Base-by-base conservation (phyloP, 2,888 invertebrate species). In the Chaitophorus viminalis region DNA sequence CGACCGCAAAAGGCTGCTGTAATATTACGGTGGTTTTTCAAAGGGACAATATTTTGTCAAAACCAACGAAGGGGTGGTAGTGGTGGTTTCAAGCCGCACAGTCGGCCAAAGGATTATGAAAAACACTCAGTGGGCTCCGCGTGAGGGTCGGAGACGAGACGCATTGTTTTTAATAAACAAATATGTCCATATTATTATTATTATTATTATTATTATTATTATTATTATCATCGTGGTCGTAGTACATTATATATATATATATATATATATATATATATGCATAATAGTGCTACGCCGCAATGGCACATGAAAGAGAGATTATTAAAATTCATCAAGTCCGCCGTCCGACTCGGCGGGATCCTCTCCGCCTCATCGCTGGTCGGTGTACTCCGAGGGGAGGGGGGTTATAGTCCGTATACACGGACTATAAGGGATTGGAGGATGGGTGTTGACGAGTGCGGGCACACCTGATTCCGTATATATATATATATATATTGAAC, bases 111-210 rank as follows among this genome's bases (percentile, higher is more conserved):
- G 85, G 77, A 77, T 78, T 86, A 86, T 52, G 33, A 78, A 78
- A 33, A 70, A 70, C 70, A 70, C 76, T 31, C 60, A 77, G 65
- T 46, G 46, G 31, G 31, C 1, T 33, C n/a, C 65, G 65, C n/a
- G 18, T 21, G 36, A 84, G 77, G 76, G 74, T 74, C 18, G 36
- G 74, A 65, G 65, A 31, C 4, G 72, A 33, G 25, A 31, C 65
- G 75, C 33, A 77, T 85, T 78, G 85, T 85, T 85, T 85, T 85
- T 68, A 78, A 85, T 78, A 85, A 78, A 85, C 85, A 78, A 78
- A 85, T 77, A 85, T 78, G 85, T 85, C 46, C 85, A 70, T 36
- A 29, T 31, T 46, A 70, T 84, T 76, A 65, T 25, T 52, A 52
- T 70, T 39, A 39, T 77, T 46, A 68, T 84, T 77, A 84, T 83